Conservation (phyloP, 2,888 invertebrate genomes). For the Tuberolachnus salignus region DNA sequence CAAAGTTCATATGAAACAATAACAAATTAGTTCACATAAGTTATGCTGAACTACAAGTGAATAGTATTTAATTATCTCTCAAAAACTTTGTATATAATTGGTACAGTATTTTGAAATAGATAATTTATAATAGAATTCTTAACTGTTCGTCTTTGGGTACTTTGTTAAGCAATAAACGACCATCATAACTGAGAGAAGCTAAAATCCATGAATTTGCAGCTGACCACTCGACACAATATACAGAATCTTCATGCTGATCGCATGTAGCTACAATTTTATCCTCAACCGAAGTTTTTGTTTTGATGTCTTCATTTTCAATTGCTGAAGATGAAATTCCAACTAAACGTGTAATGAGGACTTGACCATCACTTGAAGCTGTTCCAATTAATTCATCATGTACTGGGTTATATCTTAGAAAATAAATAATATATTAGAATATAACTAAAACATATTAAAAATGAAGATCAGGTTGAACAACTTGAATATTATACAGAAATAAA, state of each 20-base stretch:
- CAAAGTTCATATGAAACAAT: background rate
- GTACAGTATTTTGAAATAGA: background rate
- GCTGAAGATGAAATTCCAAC: constrained; percentile 81
- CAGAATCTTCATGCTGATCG: constrained; percentile 97
- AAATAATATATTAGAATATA: constrained; percentile 58
- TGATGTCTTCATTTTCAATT: constrained; percentile 63
- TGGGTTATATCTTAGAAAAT: constrained; percentile 77
- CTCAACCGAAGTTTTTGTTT: constrained; percentile 66
- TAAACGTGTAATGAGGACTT: constrained; percentile 86
- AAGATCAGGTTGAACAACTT: too few relatives aligned
- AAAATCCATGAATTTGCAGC: constrained; percentile 98
- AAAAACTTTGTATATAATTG: background rate
- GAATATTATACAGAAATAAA: too few relatives aligned
- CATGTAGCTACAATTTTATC: constrained; percentile 91
- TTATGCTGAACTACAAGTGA: too few relatives aligned
- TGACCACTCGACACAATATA: constrained; percentile 97
- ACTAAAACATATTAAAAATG: background rate
- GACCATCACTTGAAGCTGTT: constrained; percentile 92
- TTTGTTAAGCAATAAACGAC: constrained; percentile 87
- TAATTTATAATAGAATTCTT: constrained; percentile 71
- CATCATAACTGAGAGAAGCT: constrained; percentile 98
- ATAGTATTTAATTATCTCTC: background rate
- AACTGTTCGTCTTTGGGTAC: constrained; percentile 95
- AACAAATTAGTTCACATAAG: too few relatives aligned
- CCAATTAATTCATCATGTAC: constrained; percentile 95